Conservation (phyloP, 2,797 vertebrate genomes). For the Nasua narica region DNA sequence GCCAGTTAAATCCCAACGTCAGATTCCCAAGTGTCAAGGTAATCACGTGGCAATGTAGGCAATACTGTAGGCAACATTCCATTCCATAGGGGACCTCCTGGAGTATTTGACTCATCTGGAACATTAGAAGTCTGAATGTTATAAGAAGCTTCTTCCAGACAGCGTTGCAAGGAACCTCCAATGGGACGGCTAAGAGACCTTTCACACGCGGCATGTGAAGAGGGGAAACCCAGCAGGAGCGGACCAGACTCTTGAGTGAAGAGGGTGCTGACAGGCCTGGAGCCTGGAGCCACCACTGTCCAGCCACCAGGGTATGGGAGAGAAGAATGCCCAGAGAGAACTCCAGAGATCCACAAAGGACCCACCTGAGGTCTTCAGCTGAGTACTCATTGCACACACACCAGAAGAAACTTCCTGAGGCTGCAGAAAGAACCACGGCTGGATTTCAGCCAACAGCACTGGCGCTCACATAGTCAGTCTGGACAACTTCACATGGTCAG, state of each 20-base stretch:
- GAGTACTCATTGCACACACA: background rate
- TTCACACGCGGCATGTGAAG: background rate
- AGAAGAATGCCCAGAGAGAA: background rate
- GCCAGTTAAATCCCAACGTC: background rate
- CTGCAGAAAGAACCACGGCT: background rate
- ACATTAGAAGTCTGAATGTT: too few species aligned
- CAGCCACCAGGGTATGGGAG: background rate
- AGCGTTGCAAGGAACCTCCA: background rate
- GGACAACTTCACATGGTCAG: background rate
- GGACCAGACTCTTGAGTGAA: background rate
- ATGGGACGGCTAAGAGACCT: background rate
- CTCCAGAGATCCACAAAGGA: background rate
- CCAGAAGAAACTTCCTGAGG: background rate
- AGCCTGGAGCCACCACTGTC: background rate
- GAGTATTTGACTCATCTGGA: background rate
- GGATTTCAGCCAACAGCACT: rapidly evolving
- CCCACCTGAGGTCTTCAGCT: background rate
- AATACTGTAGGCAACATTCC: rapidly evolving
- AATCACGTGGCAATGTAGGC: too few species aligned
- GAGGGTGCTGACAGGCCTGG: background rate
- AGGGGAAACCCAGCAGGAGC: too few species aligned
- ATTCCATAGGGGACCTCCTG: rapidly evolving
- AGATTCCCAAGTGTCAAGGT: background rate
- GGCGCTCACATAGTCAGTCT: background rate
- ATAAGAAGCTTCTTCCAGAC: background rate